These are phyloP conservation scores for Protomyctophum bolini DNA, from an alignment of 2,113 vertebrate genomes.

Conservation along the genomic window DNA sequence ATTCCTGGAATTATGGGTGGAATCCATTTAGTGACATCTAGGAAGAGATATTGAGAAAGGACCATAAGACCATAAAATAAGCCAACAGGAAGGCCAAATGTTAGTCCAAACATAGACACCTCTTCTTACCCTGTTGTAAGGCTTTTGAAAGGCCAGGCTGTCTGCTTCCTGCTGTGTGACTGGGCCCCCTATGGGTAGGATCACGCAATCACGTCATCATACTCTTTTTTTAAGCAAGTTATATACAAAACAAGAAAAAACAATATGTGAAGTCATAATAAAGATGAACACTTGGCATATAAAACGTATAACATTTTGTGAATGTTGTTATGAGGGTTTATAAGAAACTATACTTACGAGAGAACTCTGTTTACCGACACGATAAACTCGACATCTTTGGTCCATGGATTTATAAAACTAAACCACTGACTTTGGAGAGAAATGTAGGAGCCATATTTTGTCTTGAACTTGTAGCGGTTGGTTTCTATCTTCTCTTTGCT, in stretches of 20 bases:
- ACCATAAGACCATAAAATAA: not conserved
- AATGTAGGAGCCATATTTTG: conserved; percentile 84
- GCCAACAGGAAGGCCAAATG: no score
- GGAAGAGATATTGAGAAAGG: conserved; percentile 1
- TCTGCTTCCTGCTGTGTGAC: conserved; percentile 45
- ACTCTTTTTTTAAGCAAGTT: no score
- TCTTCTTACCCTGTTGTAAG: conserved; percentile 79
- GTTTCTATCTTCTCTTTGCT: conserved; percentile 89
- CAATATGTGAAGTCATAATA: no score
- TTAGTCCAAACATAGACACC: not conserved
- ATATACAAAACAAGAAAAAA: no score
- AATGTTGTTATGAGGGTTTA: not conserved
- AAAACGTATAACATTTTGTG: not conserved
- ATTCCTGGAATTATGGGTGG: conserved; percentile 72
- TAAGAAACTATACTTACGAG: conserved; percentile 78
- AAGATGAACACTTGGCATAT: no score
- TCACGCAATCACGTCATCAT: not conserved
- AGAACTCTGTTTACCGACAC: conserved; percentile 86
- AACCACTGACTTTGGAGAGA: conserved; percentile 88
- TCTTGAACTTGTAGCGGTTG: conserved; percentile 87
- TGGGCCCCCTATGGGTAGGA: conserved; percentile 51
- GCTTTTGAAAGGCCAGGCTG: conserved; percentile 70
- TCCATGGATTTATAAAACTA: conserved; percentile 90
- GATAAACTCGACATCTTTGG: conserved; percentile 91
- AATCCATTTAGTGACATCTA: conserved; percentile 77